Evolutionary conservation across 2,113 vertebrate species (phyloP).

Genomic region (Steatornis caripensis): DNA sequence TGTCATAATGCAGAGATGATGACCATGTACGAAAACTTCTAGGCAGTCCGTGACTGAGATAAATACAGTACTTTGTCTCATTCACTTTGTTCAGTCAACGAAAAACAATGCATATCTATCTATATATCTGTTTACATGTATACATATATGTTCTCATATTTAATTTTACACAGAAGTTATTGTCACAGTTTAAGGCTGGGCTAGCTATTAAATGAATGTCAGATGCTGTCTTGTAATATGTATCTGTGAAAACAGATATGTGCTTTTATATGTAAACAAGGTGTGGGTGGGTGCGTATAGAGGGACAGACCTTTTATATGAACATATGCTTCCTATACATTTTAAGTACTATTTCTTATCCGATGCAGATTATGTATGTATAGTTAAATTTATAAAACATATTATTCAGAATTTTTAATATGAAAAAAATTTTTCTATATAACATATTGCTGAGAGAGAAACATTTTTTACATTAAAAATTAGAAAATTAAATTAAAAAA

Average conservation of each 20-base stretch:
- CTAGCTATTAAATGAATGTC: too few species aligned
- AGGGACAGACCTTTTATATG: background rate
- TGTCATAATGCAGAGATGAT: background rate
- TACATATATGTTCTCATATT: background rate
- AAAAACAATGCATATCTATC: background rate
- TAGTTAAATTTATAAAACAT: background rate
- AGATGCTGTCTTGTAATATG: too few species aligned
- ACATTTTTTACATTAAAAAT: background rate
- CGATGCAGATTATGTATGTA: background rate
- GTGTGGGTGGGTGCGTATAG: background rate
- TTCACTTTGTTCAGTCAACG: background rate
- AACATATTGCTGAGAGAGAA: background rate
- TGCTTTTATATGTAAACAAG: background rate
- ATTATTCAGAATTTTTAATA: background rate
- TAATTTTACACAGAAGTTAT: background rate
- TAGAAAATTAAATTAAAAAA: background rate
- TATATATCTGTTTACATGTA: accelerated
- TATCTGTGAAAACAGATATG: accelerated
- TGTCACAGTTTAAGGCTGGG: too few species aligned
- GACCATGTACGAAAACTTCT: background rate
- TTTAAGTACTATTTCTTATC: background rate
- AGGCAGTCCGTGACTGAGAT: background rate
- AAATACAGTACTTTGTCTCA: background rate
- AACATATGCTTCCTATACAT: background rate
- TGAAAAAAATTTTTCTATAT: background rate